These are phyloP conservation scores for Gasteruption jaculator DNA, from an alignment of 2,888 invertebrate genomes.

Conservation along the genomic window DNA sequence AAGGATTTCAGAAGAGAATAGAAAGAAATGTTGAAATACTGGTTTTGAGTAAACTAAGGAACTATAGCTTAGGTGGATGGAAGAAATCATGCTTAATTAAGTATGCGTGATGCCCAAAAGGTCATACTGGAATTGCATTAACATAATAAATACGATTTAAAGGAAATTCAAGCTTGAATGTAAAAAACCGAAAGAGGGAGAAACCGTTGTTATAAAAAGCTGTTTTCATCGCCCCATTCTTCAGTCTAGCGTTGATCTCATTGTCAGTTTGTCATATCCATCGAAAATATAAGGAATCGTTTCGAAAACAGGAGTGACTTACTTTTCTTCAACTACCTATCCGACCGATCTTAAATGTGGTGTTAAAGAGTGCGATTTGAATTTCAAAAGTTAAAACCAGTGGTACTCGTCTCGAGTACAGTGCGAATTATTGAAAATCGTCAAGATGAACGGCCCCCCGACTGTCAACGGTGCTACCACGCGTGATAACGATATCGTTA, in stretches of 20 bases:
- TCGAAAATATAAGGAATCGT: neutral
- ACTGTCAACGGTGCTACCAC: no score
- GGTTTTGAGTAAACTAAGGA: no score
- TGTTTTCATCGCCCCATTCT: neutral
- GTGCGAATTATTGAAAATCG: neutral
- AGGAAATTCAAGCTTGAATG: slow-evolving; percentile 20
- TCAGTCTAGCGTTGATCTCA: slow-evolving; percentile 5
- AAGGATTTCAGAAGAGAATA: no score
- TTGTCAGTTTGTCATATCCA: neutral
- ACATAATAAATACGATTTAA: slow-evolving; percentile 24
- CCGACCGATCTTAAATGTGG: no score
- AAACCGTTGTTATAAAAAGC: slow-evolving; percentile 25
- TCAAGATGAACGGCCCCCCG: neutral
- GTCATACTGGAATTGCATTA: slow-evolving; percentile 25
- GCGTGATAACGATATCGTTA: slow-evolving; percentile 64
- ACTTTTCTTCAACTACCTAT: neutral
- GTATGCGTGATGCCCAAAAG: slow-evolving; percentile 19
- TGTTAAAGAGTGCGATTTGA: no score
- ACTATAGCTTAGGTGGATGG: no score
- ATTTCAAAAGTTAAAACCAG: neutral
- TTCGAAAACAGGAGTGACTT: no score
- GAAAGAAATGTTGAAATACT: no score
- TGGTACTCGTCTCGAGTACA: neutral
- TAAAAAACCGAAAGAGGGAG: no score
- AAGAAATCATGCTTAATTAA: slow-evolving; percentile 3